Evolutionary conservation across 2,888 invertebrate genomes (phyloP).

Genomic region (Gisinianus flammeolus): DNA sequence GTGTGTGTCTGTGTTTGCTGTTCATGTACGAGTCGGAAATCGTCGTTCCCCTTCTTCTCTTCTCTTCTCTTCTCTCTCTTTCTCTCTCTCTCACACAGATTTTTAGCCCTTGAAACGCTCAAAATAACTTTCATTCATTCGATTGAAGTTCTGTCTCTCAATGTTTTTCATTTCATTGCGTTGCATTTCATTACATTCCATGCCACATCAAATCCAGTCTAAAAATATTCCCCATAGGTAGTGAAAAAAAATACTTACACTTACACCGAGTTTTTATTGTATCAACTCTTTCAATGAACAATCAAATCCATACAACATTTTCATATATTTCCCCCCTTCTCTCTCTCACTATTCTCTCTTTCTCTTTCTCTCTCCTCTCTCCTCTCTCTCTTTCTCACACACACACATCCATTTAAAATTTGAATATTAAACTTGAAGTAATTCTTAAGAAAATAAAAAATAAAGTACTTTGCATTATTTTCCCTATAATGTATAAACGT

Average conservation of each 20-base stretch:
- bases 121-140: constrained; percentile 40
- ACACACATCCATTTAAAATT: no score
- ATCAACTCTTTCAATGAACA: no score
- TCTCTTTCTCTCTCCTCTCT: no score
- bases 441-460: no score
- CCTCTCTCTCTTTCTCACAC: no score
- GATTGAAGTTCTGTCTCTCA: constrained; percentile 27
- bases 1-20: not conserved
- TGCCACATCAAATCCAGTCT: constrained; percentile 8
- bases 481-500: no score
- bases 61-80: constrained; percentile 5
- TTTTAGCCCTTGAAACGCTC: constrained; percentile 35
- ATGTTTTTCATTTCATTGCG: not conserved
- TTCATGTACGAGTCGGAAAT: not conserved
- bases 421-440: no score
- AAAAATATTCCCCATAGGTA: not conserved
- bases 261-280: no score
- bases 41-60: constrained; percentile 8
- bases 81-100: not conserved
- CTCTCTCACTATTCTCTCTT: no score
- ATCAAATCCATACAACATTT: no score
- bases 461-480: no score
- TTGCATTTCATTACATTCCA: not conserved
- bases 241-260: not conserved
- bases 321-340: no score